phyloP scores from a whole-genome alignment of 2,888 invertebrate genomes.

The Limenitis camilla region DNA sequence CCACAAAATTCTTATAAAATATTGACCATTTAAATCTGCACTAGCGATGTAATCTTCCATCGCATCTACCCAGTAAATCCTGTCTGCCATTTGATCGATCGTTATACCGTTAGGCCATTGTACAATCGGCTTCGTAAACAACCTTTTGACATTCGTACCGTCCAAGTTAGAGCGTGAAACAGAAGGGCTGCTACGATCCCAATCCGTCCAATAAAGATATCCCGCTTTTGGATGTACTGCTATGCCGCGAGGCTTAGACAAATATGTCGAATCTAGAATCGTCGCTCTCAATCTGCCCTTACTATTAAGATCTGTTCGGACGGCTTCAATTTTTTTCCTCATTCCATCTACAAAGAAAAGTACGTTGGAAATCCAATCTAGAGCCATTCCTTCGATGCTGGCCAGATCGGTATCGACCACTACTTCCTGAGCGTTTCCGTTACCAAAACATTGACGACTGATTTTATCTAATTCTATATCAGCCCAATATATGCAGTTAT shows the following conservation, averaged over 20 bases:
- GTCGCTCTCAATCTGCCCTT: conserved; percentile 83
- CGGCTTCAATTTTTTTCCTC: conserved; percentile 85
- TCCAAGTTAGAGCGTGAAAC: conserved; percentile 87
- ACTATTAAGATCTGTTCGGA: conserved; percentile 76
- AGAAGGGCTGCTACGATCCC: conserved; percentile 85
- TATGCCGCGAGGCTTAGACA: conserved; percentile 86
- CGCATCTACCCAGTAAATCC: conserved; percentile 92
- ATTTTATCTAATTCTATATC: conserved; percentile 88
- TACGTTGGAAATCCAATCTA: conserved; percentile 91
- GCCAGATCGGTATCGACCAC: conserved; percentile 83
- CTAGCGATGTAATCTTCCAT: conserved; percentile 86
- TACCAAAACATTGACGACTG: conserved; percentile 83
- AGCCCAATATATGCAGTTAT: conserved; percentile 92
- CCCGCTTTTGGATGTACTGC: conserved; percentile 88
- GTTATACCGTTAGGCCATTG: conserved; percentile 92
- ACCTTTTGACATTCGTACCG: conserved; percentile 78
- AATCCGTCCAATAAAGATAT: conserved; percentile 90
- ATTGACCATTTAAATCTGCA: conserved; percentile 80
- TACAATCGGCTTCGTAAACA: conserved; percentile 79
- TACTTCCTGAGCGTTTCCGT: conserved; percentile 78
- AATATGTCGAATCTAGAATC: conserved; percentile 78
- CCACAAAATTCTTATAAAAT: conserved; percentile 78
- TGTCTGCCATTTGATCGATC: conserved; percentile 85
- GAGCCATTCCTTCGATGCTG: conserved; percentile 90
- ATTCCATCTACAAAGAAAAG: conserved; percentile 91